Evolutionary conservation across 2,888 invertebrate species (phyloP).

Genomic region (Uloborus plumipes): DNA sequence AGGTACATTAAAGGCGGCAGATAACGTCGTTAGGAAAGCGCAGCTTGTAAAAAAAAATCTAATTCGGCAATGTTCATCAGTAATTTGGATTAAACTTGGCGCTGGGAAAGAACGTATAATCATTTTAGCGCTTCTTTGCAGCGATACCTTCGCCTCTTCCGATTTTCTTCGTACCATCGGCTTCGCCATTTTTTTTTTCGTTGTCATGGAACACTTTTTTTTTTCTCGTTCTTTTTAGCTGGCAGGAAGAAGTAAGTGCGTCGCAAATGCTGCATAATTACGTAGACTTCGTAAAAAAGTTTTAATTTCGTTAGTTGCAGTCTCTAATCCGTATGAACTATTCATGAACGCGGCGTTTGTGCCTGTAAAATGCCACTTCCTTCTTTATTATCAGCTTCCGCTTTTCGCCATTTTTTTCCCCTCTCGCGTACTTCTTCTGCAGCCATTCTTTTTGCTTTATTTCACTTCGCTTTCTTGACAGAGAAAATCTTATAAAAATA

Average conservation of each 20-base stretch:
- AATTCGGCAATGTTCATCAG: constrained; percentile 65
- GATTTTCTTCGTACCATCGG: constrained; percentile 55
- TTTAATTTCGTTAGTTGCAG: constrained; percentile 63
- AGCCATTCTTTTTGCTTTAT: constrained; percentile 4
- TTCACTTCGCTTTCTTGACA: constrained; percentile 40
- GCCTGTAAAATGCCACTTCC: constrained; percentile 60
- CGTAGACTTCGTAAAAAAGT: constrained; percentile 64
- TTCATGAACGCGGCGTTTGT: constrained; percentile 60
- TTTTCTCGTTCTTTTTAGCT: constrained; percentile 47
- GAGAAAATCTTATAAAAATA: constrained; percentile 65
- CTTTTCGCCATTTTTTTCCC: neutral
- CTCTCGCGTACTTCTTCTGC: neutral
- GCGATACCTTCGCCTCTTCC: constrained; percentile 48
- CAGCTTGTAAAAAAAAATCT: constrained; percentile 61
- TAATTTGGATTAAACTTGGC: constrained; percentile 65
- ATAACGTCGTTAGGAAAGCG: constrained; percentile 60
- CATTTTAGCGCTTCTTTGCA: constrained; percentile 64
- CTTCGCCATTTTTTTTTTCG: constrained; percentile 53
- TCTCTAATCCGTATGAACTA: constrained; percentile 64
- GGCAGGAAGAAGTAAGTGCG: constrained; percentile 55
- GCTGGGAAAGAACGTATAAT: constrained; percentile 62
- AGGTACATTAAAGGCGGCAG: constrained; percentile 59
- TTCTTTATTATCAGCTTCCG: constrained; percentile 40
- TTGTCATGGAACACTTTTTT: constrained; percentile 39
- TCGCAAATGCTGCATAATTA: constrained; percentile 64